A percentile compares a stretch with the other conserved stretches of the same genome.
Evolutionary conservation across 2,888 invertebrate genomes (phyloP).

Genomic region (Pachymerium ferrugineum): DNA sequence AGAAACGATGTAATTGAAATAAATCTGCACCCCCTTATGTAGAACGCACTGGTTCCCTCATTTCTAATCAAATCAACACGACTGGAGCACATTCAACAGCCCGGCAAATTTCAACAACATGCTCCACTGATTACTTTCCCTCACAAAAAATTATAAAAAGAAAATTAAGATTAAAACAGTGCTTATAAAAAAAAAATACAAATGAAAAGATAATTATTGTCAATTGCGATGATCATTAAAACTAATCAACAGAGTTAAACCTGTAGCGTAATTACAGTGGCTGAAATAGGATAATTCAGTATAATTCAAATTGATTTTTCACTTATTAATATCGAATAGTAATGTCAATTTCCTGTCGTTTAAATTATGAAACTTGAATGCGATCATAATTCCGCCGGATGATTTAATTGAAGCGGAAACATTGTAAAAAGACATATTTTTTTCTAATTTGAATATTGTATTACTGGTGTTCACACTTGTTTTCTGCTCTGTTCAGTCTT

Average conservation of each 20-base stretch:
- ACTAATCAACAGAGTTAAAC: background rate
- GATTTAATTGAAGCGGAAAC: no score
- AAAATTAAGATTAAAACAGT: slow-evolving; percentile 6
- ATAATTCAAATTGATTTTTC: no score
- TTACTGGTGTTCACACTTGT: background rate
- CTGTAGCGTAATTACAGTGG: no score
- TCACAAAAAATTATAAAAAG: slow-evolving; percentile 6
- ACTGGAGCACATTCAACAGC: slow-evolving; percentile 17
- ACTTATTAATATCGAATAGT: no score
- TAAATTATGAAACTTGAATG: no score
- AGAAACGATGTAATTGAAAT: background rate
- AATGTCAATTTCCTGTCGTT: no score
- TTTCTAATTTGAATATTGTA: no score
- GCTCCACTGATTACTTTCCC: slow-evolving; percentile 11
- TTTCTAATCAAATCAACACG: slow-evolving; percentile 23
- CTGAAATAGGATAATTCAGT: no score
- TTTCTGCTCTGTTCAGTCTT: background rate
- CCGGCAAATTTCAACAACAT: slow-evolving; percentile 17
- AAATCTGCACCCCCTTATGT: background rate
- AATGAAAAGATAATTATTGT: slow-evolving; percentile 15
- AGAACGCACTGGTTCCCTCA: background rate
- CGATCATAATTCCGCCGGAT: no score
- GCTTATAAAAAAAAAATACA: background rate
- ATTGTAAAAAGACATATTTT: no score
- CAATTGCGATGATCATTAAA: slow-evolving; percentile 20